Evolutionary conservation across 2,888 invertebrate species (phyloP).

Genomic region (Theretra japonica): DNA sequence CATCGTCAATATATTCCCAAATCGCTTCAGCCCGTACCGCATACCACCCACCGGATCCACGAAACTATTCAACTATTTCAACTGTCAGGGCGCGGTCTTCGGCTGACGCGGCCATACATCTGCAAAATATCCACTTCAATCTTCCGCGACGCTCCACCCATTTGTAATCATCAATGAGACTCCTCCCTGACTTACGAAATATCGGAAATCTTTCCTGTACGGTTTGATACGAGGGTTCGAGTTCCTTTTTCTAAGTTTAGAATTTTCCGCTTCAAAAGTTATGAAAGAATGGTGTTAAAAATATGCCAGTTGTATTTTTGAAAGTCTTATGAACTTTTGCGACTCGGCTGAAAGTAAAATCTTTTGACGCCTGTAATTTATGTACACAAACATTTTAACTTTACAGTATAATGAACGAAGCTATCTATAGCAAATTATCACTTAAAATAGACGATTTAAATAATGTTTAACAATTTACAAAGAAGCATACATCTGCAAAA

Average conservation of each 20-base stretch:
- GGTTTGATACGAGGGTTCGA: not conserved
- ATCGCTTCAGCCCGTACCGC: conserved; percentile 28
- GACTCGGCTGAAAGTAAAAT: too few relatives aligned
- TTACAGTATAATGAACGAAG: too few relatives aligned
- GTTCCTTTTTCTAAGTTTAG: not conserved
- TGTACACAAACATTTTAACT: too few relatives aligned
- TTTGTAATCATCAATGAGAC: conserved; percentile 29
- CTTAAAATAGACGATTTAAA: too few relatives aligned
- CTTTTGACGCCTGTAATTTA: too few relatives aligned
- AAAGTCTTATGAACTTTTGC: too few relatives aligned
- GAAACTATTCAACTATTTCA: conserved; percentile 71
- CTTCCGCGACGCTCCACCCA: conserved; percentile 38
- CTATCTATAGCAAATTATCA: too few relatives aligned
- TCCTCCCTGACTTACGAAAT: conserved; percentile 5
- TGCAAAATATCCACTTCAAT: conserved; percentile 61
- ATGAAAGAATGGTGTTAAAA: too few relatives aligned
- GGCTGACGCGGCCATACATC: conserved; percentile 55
- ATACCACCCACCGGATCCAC: conserved; percentile 38
- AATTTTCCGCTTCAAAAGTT: not conserved
- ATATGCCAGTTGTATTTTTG: too few relatives aligned
- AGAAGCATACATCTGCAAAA: conserved; percentile 61
- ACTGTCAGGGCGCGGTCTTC: conserved; percentile 60
- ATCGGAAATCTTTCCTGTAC: not conserved
- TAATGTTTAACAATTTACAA: too few relatives aligned
- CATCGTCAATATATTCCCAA: too few relatives aligned